Evolutionary conservation across 2,888 invertebrate species (phyloP), one percentile per base, ranked within the genome.

Genomic region (Acronicta psi): DNA sequence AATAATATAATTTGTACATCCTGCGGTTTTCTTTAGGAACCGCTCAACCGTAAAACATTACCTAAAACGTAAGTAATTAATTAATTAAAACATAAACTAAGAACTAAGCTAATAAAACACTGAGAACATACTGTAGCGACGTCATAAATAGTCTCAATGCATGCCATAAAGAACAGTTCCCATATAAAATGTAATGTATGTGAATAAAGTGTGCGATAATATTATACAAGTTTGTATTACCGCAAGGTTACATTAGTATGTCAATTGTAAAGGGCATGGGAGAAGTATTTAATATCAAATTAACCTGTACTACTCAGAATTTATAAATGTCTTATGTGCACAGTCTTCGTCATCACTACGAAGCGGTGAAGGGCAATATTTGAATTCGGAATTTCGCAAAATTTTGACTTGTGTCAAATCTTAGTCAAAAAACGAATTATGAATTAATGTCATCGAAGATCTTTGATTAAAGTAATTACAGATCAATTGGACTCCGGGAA

Each of bases 231-330:
- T 57, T 54, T 41, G 45, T 53, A 60, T 60, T 49, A 25, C 34
- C 18, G 31, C 73, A 73, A 75, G 73, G 75, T 65, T 66, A 46
- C 45, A 69, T 66, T 69, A 54, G 44, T 63, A 46, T 71, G 69
- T 69, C 61, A 61, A 38, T 58, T 41, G 51, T 59, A 75, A 75
- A 75, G 70, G 63, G 70, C 63, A 75, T 75, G 71, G 44, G 76
- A 71, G 57, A 71, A 58, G 40, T 45, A 65, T 58, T 57, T 59
- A 73, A 68, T 58, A 34, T 44, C 69, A 58, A 63, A 75, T 74
- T 61, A 61, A 60, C 36, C 53, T 46, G 52, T 46, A 41, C 5
- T n/a, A 34, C 34, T 34, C 29, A 29, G 29, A 34, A n/a, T n/a
- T n/a, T n/a, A 29, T 29, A 29, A 29, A 29, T 11, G 11, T 11